Percentiles rank a stretch among this genome's conserved stretches.
These are phyloP conservation scores for Tachyglossus aculeatus DNA, from an alignment of 2,797 vertebrate species.

Conservation along the genomic window DNA sequence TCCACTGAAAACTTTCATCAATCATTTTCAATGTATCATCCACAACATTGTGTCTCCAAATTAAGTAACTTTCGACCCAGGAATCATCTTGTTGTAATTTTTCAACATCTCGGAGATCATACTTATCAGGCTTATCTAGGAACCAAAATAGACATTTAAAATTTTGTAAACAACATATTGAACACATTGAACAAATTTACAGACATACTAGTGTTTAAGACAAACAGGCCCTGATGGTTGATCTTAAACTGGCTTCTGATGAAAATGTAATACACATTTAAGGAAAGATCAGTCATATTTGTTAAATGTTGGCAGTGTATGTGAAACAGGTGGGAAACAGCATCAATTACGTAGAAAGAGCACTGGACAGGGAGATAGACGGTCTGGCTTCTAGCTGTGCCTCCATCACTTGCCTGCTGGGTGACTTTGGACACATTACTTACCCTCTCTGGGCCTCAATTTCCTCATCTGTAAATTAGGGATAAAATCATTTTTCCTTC, in stretches of 20 bases:
- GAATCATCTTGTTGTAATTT: constrained; percentile 85
- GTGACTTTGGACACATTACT: not conserved
- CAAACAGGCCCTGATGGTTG: too few species aligned
- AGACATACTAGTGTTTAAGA: not conserved
- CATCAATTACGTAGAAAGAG: too few species aligned
- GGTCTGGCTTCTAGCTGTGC: too few species aligned
- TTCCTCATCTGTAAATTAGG: not conserved
- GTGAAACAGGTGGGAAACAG: too few species aligned
- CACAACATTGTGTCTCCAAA: constrained; percentile 83
- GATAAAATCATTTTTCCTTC: not conserved
- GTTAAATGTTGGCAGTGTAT: constrained; percentile 9
- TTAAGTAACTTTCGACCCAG: constrained; percentile 85
- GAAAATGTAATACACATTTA: constrained; percentile 8
- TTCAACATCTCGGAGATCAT: constrained; percentile 92
- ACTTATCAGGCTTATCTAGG: constrained; percentile 86
- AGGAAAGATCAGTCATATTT: not conserved
- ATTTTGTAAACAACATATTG: constrained; percentile 25
- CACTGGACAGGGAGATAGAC: too few species aligned
- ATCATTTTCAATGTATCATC: constrained; percentile 97
- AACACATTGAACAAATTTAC: not conserved
- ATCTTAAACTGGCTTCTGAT: not conserved
- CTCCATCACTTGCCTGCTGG: too few species aligned
- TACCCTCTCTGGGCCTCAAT: not conserved
- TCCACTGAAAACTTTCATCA: constrained; percentile 95
- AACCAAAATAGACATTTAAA: constrained; percentile 38